Conservation (phyloP, 2,888 invertebrate genomes). For the Villa cingulata region DNA sequence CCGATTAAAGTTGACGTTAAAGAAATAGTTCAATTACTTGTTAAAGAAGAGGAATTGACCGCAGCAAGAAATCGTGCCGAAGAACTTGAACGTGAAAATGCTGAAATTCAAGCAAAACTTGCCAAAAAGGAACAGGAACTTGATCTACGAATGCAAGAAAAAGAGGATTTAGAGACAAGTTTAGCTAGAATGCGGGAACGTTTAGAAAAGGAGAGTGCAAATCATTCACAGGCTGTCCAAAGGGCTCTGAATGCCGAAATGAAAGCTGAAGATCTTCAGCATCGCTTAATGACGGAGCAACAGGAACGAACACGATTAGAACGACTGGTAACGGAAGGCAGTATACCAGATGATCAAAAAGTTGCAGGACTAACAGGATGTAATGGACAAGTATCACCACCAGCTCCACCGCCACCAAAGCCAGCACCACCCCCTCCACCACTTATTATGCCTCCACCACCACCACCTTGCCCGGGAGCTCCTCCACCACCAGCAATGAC, state of each 20-base stretch:
- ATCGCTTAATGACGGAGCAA: constrained; percentile 59
- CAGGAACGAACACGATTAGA: constrained; percentile 71
- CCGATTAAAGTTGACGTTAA: constrained; percentile 82
- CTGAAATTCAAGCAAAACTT: constrained; percentile 70
- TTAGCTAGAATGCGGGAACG: constrained; percentile 70
- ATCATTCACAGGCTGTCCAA: constrained; percentile 76
- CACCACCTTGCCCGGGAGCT: constrained; percentile 38
- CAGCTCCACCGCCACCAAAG: constrained; percentile 27
- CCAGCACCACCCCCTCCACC: constrained; percentile 30
- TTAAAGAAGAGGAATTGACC: constrained; percentile 84
- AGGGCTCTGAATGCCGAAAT: constrained; percentile 44
- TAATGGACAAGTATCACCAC: constrained; percentile 34
- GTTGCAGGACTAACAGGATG: constrained; percentile 42
- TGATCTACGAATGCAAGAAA: constrained; percentile 78
- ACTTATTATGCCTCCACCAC: constrained; percentile 39
- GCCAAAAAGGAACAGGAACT: constrained; percentile 88
- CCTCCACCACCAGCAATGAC: constrained; percentile 34
- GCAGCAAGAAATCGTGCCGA: constrained; percentile 77
- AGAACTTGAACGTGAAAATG: constrained; percentile 76
- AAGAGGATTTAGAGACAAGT: constrained; percentile 80
- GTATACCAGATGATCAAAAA: constrained; percentile 88
- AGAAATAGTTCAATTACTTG: constrained; percentile 77
- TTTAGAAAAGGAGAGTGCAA: constrained; percentile 75
- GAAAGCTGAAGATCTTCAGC: constrained; percentile 47
- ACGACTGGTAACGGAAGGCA: constrained; percentile 76